Evolutionary conservation across 2,888 invertebrate species (phyloP).

Genomic region (Mesochorus sp.): DNA sequence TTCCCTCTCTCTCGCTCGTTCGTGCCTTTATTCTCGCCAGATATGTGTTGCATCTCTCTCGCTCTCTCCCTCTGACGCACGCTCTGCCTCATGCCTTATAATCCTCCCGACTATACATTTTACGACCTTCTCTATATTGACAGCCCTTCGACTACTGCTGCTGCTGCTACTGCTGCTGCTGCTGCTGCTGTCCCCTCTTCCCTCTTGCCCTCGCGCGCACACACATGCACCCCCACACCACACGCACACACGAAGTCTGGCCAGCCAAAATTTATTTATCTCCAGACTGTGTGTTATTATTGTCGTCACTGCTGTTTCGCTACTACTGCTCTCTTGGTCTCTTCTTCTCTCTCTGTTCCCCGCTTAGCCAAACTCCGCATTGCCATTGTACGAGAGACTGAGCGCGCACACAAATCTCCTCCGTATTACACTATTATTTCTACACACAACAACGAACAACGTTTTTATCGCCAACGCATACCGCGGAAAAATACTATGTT

Average conservation of each 20-base stretch:
- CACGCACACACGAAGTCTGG: neutral
- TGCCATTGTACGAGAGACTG: too few species aligned
- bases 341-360: neutral
- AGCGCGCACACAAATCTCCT: too few species aligned
- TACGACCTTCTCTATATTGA: slow-evolving; percentile 34
- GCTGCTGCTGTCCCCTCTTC: too few species aligned
- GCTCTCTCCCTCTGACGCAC: slow-evolving; percentile 10
- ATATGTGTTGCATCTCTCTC: slow-evolving; percentile 20
- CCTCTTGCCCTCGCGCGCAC: too few species aligned
- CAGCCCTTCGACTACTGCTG: too few species aligned
- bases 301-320: slow-evolving; percentile 38
- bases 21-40: slow-evolving; percentile 14
- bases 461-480: too few species aligned
- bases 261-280: neutral
- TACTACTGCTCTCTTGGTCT: neutral
- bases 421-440: too few species aligned
- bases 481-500: too few species aligned
- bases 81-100: slow-evolving; percentile 1
- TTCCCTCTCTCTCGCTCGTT: neutral
- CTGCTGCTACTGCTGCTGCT: too few species aligned
- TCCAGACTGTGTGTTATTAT: neutral
- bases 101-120: slow-evolving; percentile 36
- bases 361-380: too few species aligned
- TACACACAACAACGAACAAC: too few species aligned
- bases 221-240: slow-evolving; percentile 14